Base-by-base conservation (phyloP, 2,113 vertebrate species). In the Prunella fulvescens region DNA sequence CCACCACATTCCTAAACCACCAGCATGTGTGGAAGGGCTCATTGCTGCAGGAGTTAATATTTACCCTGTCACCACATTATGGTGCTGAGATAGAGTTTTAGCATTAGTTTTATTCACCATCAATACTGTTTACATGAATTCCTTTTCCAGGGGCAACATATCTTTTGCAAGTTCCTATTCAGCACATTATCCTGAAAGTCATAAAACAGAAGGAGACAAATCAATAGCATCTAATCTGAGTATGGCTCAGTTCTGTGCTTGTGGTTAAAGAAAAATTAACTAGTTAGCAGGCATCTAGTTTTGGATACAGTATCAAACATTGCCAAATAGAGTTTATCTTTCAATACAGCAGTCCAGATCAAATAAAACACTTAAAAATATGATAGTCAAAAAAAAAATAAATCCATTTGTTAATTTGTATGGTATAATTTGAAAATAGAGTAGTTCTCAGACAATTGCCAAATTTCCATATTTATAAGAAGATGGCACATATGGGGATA, bases 381-480 rank as follows among this genome's bases (percentile, higher is more conserved):
- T 6, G 22, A 58, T 5, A 53, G 19, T 29, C 39, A 47, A 81
- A 83, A 62, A 35, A 3, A 44, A 40, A 29, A 74, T 71, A 88
- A 70, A 6, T 40, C 15, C 16, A 60, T 76, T 91, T 56, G 47
- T 90, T 90, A 73, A 82, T 48, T 70, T 51, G 74, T 44, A 11
- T 60, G 62, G 16, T 54, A 47, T 84, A 69, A 91, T 91, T 84
- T 73, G 50, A 95, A 94, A 95, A 96, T 87, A 95, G 84, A 90
- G 58, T 48, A 58, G 42, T 77, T 88, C 42, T 80, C 61, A 76
- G 91, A 96, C 93, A 97, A 97, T 89, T 90, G 92, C 62, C 57
- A 71, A 10, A 96, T 97, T 96, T 97, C 96, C 96, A 93, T 95
- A 93, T 94, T 97, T 96, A 97, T 97, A 91, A 94, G 85, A 96